Evolutionary conservation across 2,113 vertebrate species (phyloP), one percentile per base, ranked within the genome.

Genomic region (Drymodes brunneopygia): DNA sequence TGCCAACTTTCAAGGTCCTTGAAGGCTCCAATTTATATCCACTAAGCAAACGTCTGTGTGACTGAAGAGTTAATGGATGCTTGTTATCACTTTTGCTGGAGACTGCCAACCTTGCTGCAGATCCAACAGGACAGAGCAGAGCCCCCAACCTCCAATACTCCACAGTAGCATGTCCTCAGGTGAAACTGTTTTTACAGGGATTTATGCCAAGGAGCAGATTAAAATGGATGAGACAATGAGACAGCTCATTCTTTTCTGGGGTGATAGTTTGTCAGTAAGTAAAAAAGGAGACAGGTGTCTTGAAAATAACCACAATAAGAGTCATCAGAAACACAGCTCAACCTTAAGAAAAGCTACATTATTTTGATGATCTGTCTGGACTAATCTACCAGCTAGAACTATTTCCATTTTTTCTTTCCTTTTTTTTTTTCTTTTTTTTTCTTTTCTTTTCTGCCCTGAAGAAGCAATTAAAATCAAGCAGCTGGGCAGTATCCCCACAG

Each of bases 381-480:
- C 61, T 81, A 72, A 81, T 81, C 45, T 54, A 85, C 20, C 23
- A 81, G 33, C 64, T 67, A 40, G 22, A 91, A 91, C 24, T 58
- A 64, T 57, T 88, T 58, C 21, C 10, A 7, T 45, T 88, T 74
- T 75, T 64, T 54, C 11, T 50, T 62, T 77, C 20, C 7, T 29
- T 7, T 27, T 15, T 25, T 35, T 3, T 80, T 51, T 66, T 21
- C 6, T 31, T 10, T 17, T 12, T 22, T 35, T 4, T 29, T 6
- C 2, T 38, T 62, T 62, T 60, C 21, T 80, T 48, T 66, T 70
- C 50, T 29, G 10, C 86, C 74, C 80, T 51, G 22, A 94, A 77
- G 91, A 95, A 95, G 80, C 86, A 92, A 94, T 88, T 81, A 81
- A 81, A 92, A 94, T 29, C 65, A 95, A 92, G 73, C 91, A 95